phyloP scores from a whole-genome alignment of 2,888 invertebrate genomes.

The Idaea aversata region DNA sequence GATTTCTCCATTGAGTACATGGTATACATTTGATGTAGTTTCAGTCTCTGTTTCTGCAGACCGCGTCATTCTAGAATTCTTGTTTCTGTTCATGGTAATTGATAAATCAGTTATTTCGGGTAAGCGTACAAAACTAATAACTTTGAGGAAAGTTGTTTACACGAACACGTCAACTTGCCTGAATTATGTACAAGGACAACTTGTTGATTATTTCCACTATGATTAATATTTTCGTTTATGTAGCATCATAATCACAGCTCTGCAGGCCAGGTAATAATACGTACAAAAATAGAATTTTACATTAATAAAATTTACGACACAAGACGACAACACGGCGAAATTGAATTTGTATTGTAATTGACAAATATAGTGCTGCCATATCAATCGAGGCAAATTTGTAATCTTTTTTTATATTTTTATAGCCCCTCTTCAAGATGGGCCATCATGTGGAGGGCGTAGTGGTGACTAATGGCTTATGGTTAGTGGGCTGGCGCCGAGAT shows the following conservation, averaged over 20 bases:
- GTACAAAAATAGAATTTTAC: background rate
- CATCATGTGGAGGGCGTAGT: no score
- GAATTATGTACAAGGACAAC: background rate
- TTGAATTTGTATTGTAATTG: background rate
- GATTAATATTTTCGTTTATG: background rate
- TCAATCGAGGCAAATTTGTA: no score
- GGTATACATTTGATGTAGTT: conserved; percentile 47
- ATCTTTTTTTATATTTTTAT: no score
- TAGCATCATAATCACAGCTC: background rate
- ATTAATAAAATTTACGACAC: background rate
- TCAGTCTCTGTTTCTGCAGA: conserved; percentile 49
- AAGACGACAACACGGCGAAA: background rate
- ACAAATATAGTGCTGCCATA: background rate
- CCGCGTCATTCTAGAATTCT: conserved; percentile 63
- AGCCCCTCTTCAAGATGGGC: no score
- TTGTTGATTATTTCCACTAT: background rate
- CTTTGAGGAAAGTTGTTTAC: background rate
- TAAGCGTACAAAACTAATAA: background rate
- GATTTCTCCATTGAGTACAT: conserved; percentile 53
- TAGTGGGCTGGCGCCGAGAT: no score
- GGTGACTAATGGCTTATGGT: no score
- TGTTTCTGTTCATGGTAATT: conserved; percentile 69
- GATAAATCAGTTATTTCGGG: conserved; percentile 14
- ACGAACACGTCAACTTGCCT: background rate
- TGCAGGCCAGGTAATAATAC: background rate